Percentiles rank a stretch among this genome's conserved stretches.
Evolutionary conservation across 2,113 vertebrate genomes (phyloP).

Genomic region (Edolisoma coerulescens): DNA sequence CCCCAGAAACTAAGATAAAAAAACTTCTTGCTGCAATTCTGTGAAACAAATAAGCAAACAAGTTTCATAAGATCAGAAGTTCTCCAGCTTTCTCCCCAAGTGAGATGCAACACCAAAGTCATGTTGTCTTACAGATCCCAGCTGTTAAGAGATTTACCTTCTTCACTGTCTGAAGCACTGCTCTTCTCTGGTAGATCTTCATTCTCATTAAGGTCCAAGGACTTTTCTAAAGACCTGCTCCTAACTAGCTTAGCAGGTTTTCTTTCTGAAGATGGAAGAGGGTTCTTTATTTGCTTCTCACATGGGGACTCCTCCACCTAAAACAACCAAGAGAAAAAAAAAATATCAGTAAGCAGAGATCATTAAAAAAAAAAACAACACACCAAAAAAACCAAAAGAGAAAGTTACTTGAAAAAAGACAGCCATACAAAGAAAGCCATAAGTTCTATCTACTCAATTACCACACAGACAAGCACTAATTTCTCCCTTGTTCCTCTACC

Average conservation of each 20-base stretch:
- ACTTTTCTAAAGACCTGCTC: slow-evolving; percentile 71
- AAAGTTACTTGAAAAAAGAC: neutral
- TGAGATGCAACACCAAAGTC: neutral
- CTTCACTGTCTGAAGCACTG: slow-evolving; percentile 84
- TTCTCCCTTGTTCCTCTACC: neutral
- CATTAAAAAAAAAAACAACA: neutral
- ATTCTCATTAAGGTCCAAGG: slow-evolving; percentile 85
- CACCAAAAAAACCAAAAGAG: neutral
- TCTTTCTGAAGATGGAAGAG: slow-evolving; percentile 66
- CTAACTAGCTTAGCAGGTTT: slow-evolving; percentile 48
- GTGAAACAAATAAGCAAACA: neutral
- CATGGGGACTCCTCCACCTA: slow-evolving; percentile 68
- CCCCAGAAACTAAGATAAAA: neutral
- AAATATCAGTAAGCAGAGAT: neutral
- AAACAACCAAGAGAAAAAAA: slow-evolving; percentile 5
- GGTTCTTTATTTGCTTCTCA: slow-evolving; percentile 67
- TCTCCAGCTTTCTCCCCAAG: neutral
- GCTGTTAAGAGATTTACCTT: slow-evolving; percentile 72
- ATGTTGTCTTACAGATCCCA: neutral
- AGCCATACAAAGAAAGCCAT: neutral
- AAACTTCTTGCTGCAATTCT: neutral
- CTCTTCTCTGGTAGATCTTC: slow-evolving; percentile 83
- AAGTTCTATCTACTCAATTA: neutral
- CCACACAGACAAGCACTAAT: neutral
- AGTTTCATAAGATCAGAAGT: neutral